Evolutionary conservation across 2,888 invertebrate genomes (phyloP).

Genomic region (Coecobrya sp.): DNA sequence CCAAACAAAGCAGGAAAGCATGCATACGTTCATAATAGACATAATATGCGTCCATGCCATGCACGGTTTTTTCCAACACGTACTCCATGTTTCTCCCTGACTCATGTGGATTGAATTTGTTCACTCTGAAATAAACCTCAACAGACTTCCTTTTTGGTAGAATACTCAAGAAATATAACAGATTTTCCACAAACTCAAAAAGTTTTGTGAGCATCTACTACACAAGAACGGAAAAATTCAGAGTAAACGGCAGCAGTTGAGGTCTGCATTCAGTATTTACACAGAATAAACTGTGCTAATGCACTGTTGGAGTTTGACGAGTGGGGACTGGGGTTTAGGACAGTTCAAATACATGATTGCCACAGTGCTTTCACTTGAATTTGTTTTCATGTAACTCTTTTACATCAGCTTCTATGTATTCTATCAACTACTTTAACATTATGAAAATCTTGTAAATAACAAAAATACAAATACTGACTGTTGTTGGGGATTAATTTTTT

Average conservation of each 20-base stretch:
- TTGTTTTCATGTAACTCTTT: background rate
- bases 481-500: slow-evolving; percentile 48
- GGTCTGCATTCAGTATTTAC: slow-evolving; percentile 18
- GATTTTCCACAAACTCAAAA: slow-evolving; percentile 61
- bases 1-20: slow-evolving; percentile 7
- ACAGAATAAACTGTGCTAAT: background rate
- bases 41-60: background rate
- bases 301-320: background rate
- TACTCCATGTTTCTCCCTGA: slow-evolving; percentile 34
- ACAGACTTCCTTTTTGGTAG: slow-evolving; percentile 33
- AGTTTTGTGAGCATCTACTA: slow-evolving; percentile 53
- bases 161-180: slow-evolving; percentile 24
- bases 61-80: slow-evolving; percentile 16
- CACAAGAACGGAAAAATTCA: background rate
- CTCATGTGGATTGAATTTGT: slow-evolving; percentile 50
- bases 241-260: background rate
- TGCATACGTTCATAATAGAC: too few species aligned
- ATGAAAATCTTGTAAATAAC: slow-evolving; percentile 47
- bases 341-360: background rate
- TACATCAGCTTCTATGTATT: slow-evolving; percentile 22
- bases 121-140: slow-evolving; percentile 28
- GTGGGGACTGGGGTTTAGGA: background rate
- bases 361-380: background rate
- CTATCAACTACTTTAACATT: background rate
- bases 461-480: slow-evolving; percentile 34